A percentile compares a stretch with the other conserved stretches of the same genome.
Evolutionary conservation across 2,888 invertebrate species (phyloP).

Genomic region (Macaria liturata): DNA sequence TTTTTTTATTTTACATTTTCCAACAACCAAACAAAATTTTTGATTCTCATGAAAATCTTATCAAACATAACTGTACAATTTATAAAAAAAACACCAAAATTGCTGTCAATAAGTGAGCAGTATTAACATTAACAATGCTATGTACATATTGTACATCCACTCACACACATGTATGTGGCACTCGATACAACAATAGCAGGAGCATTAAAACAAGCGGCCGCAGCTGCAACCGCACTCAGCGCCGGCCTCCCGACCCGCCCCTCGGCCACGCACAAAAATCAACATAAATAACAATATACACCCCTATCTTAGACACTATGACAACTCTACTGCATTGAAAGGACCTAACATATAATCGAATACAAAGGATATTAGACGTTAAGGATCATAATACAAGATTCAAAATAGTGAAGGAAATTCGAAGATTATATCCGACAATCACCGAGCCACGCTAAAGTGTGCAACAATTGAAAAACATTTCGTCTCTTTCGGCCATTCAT

Average conservation of each 20-base stretch:
- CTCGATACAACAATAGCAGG: conserved; percentile 59
- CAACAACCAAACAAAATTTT: too few relatives aligned
- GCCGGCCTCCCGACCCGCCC: conserved; percentile 75
- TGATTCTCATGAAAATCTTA: too few relatives aligned
- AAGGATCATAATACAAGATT: conserved; percentile 32
- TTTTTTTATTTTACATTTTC: too few relatives aligned
- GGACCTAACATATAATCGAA: conserved; percentile 33
- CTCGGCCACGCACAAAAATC: conserved; percentile 75
- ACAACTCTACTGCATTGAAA: conserved; percentile 44
- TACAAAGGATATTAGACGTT: conserved; percentile 33
- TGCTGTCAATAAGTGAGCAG: conserved; percentile 30
- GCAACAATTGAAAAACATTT: conserved; percentile 83
- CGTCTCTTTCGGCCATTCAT: conserved; percentile 80
- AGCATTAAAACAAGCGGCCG: conserved; percentile 76
- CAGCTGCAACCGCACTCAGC: conserved; percentile 77
- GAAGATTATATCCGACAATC: conserved; percentile 41
- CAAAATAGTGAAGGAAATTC: conserved; percentile 28
- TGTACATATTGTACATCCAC: conserved; percentile 32
- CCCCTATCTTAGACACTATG: conserved; percentile 79
- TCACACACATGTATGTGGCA: conserved; percentile 60
- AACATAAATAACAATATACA: conserved; percentile 83
- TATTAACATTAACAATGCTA: conserved; percentile 30
- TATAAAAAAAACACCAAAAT: conserved; percentile 37
- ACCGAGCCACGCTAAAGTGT: conserved; percentile 57
- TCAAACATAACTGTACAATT: too few relatives aligned